Conservation (phyloP, 2,888 invertebrate genomes). For the Cataglyphis albicans region DNA sequence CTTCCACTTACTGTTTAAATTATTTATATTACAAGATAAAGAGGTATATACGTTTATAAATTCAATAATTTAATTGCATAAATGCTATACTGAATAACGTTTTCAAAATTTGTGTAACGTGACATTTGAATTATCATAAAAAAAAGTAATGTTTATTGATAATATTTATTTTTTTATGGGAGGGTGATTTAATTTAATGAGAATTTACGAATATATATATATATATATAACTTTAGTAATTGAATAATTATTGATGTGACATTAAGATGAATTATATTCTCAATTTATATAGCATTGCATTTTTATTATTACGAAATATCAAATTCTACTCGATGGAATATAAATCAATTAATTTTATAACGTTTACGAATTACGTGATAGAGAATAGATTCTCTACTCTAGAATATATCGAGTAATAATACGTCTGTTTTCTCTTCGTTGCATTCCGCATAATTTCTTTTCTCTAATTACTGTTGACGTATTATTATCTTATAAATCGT, state of each 20-base stretch:
- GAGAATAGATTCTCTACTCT: neutral
- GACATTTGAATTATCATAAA: neutral
- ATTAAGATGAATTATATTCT: neutral
- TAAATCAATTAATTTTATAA: constrained; percentile 1
- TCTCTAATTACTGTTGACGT: neutral
- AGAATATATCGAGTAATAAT: constrained; percentile 14
- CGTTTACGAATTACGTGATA: neutral
- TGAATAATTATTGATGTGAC: constrained; percentile 10
- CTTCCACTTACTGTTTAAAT: neutral
- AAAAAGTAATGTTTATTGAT: neutral
- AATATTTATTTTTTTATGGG: neutral
- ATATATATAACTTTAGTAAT: neutral
- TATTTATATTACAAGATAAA: constrained; percentile 1
- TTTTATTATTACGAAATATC: neutral
- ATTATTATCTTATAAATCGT: constrained; percentile 5
- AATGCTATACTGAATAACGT: neutral
- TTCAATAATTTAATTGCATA: neutral
- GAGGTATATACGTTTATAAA: neutral
- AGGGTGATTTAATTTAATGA: neutral
- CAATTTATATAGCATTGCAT: neutral
- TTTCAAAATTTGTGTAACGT: neutral
- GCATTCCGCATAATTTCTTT: neutral
- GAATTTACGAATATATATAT: neutral
- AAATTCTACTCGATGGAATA: neutral
- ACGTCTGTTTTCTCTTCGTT: neutral